phyloP scores from a whole-genome alignment of 2,888 invertebrate genomes.

The Dicranocentrus wangi region DNA sequence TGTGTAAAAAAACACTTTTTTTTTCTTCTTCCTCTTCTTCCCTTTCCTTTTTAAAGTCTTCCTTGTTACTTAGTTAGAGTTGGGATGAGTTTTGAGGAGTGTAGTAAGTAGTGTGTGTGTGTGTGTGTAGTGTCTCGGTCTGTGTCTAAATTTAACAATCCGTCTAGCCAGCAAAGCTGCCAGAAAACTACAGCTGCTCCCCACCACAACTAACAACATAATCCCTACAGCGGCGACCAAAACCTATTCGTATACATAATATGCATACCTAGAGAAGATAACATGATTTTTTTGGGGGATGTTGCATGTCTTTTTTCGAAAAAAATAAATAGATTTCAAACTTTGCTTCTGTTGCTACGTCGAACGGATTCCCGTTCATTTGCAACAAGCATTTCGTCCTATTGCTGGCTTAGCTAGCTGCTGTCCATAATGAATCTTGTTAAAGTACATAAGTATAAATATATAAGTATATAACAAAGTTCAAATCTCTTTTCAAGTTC shows the following conservation, averaged over 20 bases:
- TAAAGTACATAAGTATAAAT: too few species aligned
- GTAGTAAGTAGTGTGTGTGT: too few species aligned
- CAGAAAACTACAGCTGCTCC: slow-evolving; percentile 56
- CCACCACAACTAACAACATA: slow-evolving; percentile 22
- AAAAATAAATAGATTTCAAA: background rate
- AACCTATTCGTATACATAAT: background rate
- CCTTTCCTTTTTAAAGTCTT: background rate
- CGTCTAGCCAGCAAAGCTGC: slow-evolving; percentile 52
- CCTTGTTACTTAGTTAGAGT: background rate
- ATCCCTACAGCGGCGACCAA: background rate
- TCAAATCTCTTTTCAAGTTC: slow-evolving; percentile 52
- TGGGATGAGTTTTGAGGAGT: slow-evolving; percentile 17
- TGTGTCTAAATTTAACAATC: slow-evolving; percentile 55
- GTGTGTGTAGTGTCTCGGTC: slow-evolving; percentile 3
- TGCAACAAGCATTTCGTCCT: too few species aligned
- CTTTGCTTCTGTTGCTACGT: background rate
- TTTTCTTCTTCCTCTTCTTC: slow-evolving; percentile 2
- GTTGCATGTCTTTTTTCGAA: background rate
- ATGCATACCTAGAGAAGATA: background rate
- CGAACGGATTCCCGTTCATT: background rate
- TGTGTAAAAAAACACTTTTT: too few species aligned
- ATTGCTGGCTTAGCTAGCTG: too few species aligned
- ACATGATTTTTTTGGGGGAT: background rate
- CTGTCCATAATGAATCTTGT: too few species aligned
- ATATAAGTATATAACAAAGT: slow-evolving; percentile 32